Conservation (phyloP, 2,888 invertebrate genomes). For the Phragmatobia fuliginosa region DNA sequence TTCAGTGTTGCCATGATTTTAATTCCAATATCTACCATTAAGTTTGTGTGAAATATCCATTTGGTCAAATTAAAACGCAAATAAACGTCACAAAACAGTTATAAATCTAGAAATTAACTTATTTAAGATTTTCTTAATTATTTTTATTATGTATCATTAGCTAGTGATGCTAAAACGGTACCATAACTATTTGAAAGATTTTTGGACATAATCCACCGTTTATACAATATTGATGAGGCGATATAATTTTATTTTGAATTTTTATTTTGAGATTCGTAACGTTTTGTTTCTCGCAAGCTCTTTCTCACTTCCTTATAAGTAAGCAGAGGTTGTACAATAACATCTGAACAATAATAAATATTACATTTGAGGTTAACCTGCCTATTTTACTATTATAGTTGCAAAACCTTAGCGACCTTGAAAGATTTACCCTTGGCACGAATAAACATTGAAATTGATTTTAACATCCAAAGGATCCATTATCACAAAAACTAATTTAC, state of each 20-base stretch:
- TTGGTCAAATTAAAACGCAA: background rate
- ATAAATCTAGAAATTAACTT: background rate
- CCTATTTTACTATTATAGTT: constrained; percentile 15
- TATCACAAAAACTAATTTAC: constrained; percentile 7
- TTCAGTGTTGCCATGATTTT: background rate
- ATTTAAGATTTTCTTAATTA: background rate
- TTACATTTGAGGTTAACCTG: constrained; percentile 25
- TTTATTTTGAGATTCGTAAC: constrained; percentile 40
- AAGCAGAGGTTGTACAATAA: constrained; percentile 35
- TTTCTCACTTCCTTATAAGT: constrained; percentile 40
- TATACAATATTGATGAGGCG: background rate
- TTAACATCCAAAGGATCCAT: constrained; percentile 9
- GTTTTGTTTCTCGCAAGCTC: constrained; percentile 45
- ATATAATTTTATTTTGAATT: background rate
- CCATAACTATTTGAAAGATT: background rate
- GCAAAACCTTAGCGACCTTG: constrained; percentile 15
- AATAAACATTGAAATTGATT: constrained; percentile 4
- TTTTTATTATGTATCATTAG: background rate
- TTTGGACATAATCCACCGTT: background rate
- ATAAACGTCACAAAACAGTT: background rate
- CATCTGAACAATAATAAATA: constrained; percentile 18
- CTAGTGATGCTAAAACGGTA: background rate
- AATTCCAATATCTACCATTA: background rate
- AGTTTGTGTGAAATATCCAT: background rate
- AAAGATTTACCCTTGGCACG: constrained; percentile 3